Evolutionary conservation across 2,113 vertebrate species (phyloP).

Genomic region (Lasiurus borealis): DNA sequence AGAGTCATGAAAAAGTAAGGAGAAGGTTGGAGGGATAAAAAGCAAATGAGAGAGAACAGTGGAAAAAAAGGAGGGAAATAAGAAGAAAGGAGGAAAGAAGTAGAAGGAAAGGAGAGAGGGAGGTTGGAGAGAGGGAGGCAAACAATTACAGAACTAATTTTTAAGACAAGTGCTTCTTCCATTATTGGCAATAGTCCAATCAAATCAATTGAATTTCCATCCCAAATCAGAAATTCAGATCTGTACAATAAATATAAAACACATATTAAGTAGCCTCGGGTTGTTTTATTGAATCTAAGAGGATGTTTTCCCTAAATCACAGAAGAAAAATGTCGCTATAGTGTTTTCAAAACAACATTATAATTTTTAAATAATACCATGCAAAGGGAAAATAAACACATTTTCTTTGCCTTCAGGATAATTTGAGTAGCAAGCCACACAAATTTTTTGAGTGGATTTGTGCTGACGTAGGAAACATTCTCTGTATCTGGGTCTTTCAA

Average conservation of each 20-base stretch:
- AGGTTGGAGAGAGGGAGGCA: background rate
- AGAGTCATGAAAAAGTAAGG: background rate
- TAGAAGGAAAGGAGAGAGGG: background rate
- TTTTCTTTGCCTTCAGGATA: slow-evolving; percentile 16
- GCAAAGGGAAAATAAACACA: slow-evolving; percentile 46
- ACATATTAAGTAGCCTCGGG: background rate
- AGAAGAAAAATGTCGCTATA: background rate
- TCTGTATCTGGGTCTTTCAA: slow-evolving; percentile 56
- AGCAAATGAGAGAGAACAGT: background rate
- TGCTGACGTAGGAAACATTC: slow-evolving; percentile 74
- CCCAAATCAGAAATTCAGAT: background rate
- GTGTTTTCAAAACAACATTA: slow-evolving; percentile 41
- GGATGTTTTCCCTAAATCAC: background rate
- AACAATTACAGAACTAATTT: background rate
- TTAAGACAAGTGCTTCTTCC: background rate
- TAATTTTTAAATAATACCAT: slow-evolving; percentile 54
- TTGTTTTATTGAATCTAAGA: slow-evolving; percentile 42
- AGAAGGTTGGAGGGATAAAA: background rate
- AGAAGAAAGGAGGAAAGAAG: background rate
- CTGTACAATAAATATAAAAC: slow-evolving; percentile 35
- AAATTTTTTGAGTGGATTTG: slow-evolving; percentile 38
- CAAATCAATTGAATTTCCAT: background rate
- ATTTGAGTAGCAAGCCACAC: slow-evolving; percentile 22
- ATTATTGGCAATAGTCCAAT: background rate
- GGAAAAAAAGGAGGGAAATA: background rate